Conservation (phyloP, 2,113 vertebrate genomes). For the Coracopsis vasa region DNA sequence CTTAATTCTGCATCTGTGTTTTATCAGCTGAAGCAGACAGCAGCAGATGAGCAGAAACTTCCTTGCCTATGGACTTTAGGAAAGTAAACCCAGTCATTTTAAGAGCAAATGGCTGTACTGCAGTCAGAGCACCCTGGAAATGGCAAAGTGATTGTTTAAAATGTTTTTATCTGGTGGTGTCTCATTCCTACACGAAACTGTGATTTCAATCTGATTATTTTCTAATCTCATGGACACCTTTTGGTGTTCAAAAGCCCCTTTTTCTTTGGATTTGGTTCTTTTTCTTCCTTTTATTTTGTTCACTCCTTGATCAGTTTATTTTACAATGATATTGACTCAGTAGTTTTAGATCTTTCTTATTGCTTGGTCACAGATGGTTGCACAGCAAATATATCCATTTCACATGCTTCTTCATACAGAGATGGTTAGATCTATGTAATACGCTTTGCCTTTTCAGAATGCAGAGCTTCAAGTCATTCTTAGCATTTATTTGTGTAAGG, state of each 20-base stretch:
- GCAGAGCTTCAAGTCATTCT: background rate
- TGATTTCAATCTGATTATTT: background rate
- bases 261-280: background rate
- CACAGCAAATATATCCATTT: constrained; percentile 7
- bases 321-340: background rate
- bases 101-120: background rate
- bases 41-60: constrained; percentile 68
- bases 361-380: constrained; percentile 20
- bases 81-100: constrained; percentile 36
- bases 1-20: constrained; percentile 73
- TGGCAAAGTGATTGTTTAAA: background rate
- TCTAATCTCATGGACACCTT: background rate
- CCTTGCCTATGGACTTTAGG: constrained; percentile 29
- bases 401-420: background rate
- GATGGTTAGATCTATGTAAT: background rate
- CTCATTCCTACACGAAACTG: background rate
- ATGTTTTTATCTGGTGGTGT: background rate
- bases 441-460: background rate
- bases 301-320: background rate
- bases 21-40: constrained; percentile 72
- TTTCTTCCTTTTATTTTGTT: background rate
- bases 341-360: background rate
- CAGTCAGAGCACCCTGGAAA: background rate
- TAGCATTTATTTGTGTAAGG: background rate
- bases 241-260: background rate